Conservation (phyloP, 2,797 vertebrate genomes). For the Sciurus vulgaris region DNA sequence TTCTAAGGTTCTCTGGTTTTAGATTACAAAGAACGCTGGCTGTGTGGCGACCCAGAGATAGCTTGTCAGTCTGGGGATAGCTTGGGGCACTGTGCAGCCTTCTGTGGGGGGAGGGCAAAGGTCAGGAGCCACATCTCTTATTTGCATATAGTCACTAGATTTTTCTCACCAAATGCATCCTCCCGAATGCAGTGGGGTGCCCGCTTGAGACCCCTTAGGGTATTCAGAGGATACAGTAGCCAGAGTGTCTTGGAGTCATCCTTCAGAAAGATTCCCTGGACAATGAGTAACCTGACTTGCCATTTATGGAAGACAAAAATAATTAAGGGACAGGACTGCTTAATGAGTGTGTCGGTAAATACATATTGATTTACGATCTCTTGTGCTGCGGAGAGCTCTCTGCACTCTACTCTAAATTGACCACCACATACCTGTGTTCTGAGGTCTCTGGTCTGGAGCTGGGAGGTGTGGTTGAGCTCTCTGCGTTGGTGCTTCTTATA, state of each 20-base stretch:
- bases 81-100: not conserved
- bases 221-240: not conserved
- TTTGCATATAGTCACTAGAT: not conserved
- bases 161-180: accelerated
- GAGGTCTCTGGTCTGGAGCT: not conserved
- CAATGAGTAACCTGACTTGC: conserved; percentile 1
- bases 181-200: not conserved
- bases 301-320: conserved; percentile 62
- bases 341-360: conserved; percentile 57
- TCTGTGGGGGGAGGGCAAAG: not conserved
- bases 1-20: conserved; percentile 49
- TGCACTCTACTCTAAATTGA: not conserved
- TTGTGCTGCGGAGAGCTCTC: not conserved
- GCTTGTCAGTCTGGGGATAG: not conserved
- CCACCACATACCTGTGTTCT: not conserved
- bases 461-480: too few relatives aligned
- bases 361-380: conserved; percentile 18
- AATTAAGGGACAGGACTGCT: conserved; percentile 25
- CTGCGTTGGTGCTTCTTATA: not conserved
- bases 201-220: not conserved
- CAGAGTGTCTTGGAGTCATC: not conserved
- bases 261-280: not conserved
- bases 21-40: conserved; percentile 42
- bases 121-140: not conserved
- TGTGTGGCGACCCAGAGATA: not conserved